Evolutionary conservation across 1,140 invertebrate genomes (phyloP).

Genomic region (Melipona quadrifasciata): DNA sequence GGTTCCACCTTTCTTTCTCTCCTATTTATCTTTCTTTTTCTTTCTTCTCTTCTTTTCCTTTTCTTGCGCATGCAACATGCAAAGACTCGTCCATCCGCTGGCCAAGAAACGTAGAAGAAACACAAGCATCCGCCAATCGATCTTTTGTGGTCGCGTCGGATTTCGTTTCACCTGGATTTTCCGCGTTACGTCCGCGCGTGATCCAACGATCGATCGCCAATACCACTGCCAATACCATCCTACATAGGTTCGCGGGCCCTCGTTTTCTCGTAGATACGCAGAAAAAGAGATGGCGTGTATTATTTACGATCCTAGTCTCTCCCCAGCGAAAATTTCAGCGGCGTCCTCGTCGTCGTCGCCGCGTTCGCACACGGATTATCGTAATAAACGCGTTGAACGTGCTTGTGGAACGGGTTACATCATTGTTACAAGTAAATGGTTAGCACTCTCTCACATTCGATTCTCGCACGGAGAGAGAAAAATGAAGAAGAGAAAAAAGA

Average conservation of each 20-base stretch:
- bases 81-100: not conserved
- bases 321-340: slow-evolving; percentile 21
- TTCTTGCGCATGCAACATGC: not conserved
- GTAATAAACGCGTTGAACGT: not conserved
- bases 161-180: slow-evolving; percentile 1
- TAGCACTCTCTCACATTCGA: not conserved
- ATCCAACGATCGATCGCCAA: slow-evolving; percentile 42
- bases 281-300: slow-evolving; percentile 13
- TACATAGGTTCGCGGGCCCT: not conserved
- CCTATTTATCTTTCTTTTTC: not conserved
- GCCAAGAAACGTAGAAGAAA: slow-evolving; percentile 7
- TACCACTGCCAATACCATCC: slow-evolving; percentile 40
- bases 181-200: not conserved
- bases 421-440: not conserved
- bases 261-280: slow-evolving; percentile 20
- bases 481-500: not conserved
- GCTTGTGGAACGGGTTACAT: not conserved
- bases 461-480: not conserved
- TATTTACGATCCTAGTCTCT: slow-evolving; percentile 45
- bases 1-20: not conserved
- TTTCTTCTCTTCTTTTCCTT: not conserved
- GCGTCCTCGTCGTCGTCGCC: not conserved
- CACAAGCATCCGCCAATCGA: slow-evolving; percentile 24
- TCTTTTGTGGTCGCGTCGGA: not conserved
- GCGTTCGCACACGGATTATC: not conserved